Base-by-base conservation (phyloP, 1,140 invertebrate genomes). In the Temnothorax nylanderi region DNA sequence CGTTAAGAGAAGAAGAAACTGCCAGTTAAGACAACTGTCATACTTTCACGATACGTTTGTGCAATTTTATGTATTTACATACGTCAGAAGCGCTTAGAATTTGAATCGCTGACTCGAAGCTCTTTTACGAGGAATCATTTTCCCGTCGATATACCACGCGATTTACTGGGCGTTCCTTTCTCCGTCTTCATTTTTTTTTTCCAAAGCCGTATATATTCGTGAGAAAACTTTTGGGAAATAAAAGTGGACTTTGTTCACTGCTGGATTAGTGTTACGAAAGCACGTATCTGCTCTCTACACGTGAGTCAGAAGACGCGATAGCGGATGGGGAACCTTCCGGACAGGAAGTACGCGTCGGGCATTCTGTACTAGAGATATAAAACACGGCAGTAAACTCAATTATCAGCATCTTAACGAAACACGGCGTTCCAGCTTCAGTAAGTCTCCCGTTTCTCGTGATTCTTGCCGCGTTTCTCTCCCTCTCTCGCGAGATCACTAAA, bases 41-140 rank as follows among this genome's bases (percentile, higher is more conserved):
- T 75, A 75, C 72, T 75, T 75, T 75, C 54, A 75, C 54, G 34
- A 75, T 75, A 75, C 11, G 13, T 75, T 75, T 75, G 32, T 60
- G 21, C 34, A 58, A 60, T 75, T 75, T 75, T 75, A 58, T 75
- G 13, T 58, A 75, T 75, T 75, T 60, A 26, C 72, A 44, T 75
- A 41, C n/a, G 34, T 58, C 11, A 56, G 2, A 44, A 75, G n/a
- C 21, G 21, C 72, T 44, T 26, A 16, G 34, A n/a, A 5, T 56
- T 75, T 26, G n/a, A 75, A 75, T 60, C 54, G 37, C 26, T 0
- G 54, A 75, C 58, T 58, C n/a, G 6, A 58, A 44, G 21, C 51
- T 75, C 37, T 26, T 75, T 75, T 44, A 60, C 54, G 51, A 58
- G 34, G 6, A 26, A 75, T 56, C 54, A 21, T 58, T 58, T 75